These are phyloP conservation scores for Epinephelus awoara DNA, from an alignment of 2,797 vertebrate genomes.

Conservation along the genomic window DNA sequence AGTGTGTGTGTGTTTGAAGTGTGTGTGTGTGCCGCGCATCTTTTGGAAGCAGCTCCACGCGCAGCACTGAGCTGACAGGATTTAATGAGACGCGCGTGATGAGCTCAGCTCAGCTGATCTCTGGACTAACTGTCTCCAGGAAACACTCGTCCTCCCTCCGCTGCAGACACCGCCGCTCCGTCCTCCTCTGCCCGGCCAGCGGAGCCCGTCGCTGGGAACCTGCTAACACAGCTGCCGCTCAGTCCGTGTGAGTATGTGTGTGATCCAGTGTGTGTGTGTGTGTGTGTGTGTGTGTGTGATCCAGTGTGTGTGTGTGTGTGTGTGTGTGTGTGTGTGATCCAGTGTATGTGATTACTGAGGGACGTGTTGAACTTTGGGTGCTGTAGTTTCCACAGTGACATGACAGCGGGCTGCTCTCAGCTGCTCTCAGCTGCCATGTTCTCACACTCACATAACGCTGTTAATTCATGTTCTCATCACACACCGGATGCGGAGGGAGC, in stretches of 20 bases:
- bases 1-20: neutral
- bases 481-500: neutral
- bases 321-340: too few species aligned
- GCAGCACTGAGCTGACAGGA: constrained; percentile 14
- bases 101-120: neutral
- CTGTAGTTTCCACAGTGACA: too few species aligned
- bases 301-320: too few species aligned
- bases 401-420: too few species aligned
- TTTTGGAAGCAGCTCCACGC: neutral
- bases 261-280: neutral
- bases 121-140: constrained; percentile 6
- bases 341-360: too few species aligned
- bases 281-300: too few species aligned
- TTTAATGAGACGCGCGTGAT: constrained; percentile 1
- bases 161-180: constrained; percentile 17
- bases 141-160: neutral
- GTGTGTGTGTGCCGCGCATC: neutral
- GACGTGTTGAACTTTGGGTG: too few species aligned
- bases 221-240: neutral
- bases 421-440: neutral
- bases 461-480: neutral
- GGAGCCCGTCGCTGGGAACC: constrained; percentile 1
- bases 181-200: neutral
- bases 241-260: constrained; percentile 32
- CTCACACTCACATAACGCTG: neutral